Conservation (phyloP, 1,140 invertebrate species). For the Sitobion miscanthi region DNA sequence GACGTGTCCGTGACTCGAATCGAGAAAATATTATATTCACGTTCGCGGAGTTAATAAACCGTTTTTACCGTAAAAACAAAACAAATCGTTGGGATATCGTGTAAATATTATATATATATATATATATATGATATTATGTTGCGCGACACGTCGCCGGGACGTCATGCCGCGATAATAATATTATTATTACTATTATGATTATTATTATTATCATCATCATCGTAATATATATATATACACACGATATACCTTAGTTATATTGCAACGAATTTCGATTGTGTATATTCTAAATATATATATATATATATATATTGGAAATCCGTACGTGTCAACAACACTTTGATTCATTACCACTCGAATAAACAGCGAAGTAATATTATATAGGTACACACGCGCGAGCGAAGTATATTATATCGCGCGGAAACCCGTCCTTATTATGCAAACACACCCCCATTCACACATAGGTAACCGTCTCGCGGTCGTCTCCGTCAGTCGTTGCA, state of each 20-base stretch:
- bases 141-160: neutral
- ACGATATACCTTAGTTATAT: neutral
- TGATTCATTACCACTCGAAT: constrained; percentile 1
- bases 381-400: neutral
- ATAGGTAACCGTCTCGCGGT: neutral
- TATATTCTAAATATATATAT: neutral
- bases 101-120: neutral
- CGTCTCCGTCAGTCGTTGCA: neutral
- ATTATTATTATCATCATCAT: neutral
- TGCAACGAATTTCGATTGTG: constrained; percentile 9
- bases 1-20: constrained; percentile 2
- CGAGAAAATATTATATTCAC: neutral
- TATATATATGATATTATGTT: neutral
- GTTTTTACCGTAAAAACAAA: neutral
- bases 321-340: constrained; percentile 3
- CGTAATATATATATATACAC: neutral
- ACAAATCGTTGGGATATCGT: neutral
- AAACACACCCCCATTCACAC: neutral
- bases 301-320: neutral
- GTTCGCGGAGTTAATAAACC: neutral
- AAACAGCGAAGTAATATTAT: neutral
- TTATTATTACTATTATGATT: neutral
- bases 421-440: constrained; percentile 1
- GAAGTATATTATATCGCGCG: neutral
- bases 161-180: neutral